These are phyloP conservation scores for Dromius quadrimaculatus DNA, from an alignment of 2,888 invertebrate species.

Conservation along the genomic window DNA sequence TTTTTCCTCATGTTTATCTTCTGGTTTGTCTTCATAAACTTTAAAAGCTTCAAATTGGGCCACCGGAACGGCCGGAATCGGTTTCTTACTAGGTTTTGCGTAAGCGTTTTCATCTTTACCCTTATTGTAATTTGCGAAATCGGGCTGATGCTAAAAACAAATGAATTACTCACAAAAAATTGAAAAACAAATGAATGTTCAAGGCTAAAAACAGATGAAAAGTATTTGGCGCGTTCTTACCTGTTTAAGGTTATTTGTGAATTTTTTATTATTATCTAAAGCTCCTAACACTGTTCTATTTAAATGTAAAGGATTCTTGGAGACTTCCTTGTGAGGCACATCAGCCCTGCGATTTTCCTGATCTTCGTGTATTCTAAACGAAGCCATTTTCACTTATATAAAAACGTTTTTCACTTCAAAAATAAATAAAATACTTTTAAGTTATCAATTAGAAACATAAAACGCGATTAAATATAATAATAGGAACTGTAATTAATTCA, in stretches of 20 bases:
- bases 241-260: constrained; percentile 61
- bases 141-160: constrained; percentile 19
- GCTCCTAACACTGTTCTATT: constrained; percentile 77
- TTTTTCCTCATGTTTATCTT: constrained; percentile 61
- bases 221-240: constrained; percentile 63
- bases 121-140: constrained; percentile 59
- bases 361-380: constrained; percentile 82
- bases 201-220: constrained; percentile 54
- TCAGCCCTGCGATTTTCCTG: constrained; percentile 76
- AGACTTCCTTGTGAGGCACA: constrained; percentile 63
- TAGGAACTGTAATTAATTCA: constrained; percentile 27
- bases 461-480: constrained; percentile 17
- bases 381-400: constrained; percentile 72
- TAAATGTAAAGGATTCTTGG: constrained; percentile 70
- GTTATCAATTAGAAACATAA: neutral
- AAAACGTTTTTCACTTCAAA: neutral
- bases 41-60: constrained; percentile 83
- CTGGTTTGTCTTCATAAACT: constrained; percentile 77
- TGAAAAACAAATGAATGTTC: constrained; percentile 12
- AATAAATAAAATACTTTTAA: constrained; percentile 14
- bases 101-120: constrained; percentile 62
- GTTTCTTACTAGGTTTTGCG: constrained; percentile 58
- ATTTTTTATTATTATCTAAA: constrained; percentile 71
- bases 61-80: constrained; percentile 70
- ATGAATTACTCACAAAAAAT: neutral